These are phyloP conservation scores for Carassius auratus DNA, from an alignment of 2,113 vertebrate species.

Conservation along the genomic window DNA sequence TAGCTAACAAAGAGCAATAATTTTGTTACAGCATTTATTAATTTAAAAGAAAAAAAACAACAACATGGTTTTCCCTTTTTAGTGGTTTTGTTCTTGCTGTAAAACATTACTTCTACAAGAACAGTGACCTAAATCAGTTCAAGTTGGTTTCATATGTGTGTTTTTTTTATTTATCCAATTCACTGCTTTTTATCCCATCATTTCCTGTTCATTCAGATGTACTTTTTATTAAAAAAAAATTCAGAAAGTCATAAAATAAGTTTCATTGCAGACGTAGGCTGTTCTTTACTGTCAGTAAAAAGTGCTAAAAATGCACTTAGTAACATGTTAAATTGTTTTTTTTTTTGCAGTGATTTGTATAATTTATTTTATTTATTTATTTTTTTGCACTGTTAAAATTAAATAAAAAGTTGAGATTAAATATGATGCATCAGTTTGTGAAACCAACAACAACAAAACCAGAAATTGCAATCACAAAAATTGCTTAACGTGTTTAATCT, in stretches of 20 bases:
- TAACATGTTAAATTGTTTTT: not conserved
- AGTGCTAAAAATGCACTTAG: not conserved
- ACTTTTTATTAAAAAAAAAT: not conserved
- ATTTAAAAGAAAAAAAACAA: not conserved
- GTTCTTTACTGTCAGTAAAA: not conserved
- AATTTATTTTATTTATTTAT: too few species aligned
- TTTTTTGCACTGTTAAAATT: not conserved
- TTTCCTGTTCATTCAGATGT: not conserved
- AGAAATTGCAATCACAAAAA: not conserved
- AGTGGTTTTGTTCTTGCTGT: not conserved
- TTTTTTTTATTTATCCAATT: not conserved
- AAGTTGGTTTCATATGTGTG: not conserved
- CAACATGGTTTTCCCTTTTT: not conserved
- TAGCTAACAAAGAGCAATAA: not conserved
- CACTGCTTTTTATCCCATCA: not conserved
- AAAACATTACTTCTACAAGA: not conserved
- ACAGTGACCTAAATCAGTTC: not conserved
- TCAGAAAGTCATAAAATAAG: not conserved
- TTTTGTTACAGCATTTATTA: not conserved
- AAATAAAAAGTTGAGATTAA: not conserved
- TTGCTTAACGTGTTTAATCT: not conserved
- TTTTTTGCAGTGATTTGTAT: not conserved
- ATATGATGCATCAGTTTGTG: not conserved
- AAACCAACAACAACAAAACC: not conserved
- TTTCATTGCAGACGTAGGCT: not conserved